Base-by-base conservation (phyloP, 2,113 vertebrate genomes). In the Limanda limanda region DNA sequence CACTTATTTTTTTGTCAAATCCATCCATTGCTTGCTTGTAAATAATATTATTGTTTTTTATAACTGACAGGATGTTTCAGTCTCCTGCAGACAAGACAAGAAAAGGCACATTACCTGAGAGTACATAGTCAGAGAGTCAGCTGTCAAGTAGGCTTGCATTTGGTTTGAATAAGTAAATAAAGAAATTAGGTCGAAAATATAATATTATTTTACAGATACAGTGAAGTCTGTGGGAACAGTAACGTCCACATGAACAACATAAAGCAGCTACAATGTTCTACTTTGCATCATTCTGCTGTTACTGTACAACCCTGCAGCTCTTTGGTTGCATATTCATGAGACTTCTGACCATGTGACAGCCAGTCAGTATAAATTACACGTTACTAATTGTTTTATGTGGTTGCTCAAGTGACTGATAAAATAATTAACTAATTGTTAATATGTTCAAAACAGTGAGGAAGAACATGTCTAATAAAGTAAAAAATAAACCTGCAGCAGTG, bases 381-480 rank as follows among this genome's bases (percentile, higher is more conserved):
- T 71, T 59, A 65, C 57, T 61, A 68, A 64, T 65, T 74, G 69
- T 71, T 74, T 77, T 47, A 79, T 45, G 55, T 48, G 24, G 58
- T 58, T 1, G 71, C 74, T 73, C 25, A 62, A 71, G 74, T 66
- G 62, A 71, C 51, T 55, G 72, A 67, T 79, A 56, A 60, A 83
- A 71, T 73, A 78, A 74, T 67, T 64, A 84, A 59, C 25, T 14
- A 15, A 71, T 78, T 51, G 5, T 51, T 51, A 6, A 2, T 15
- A 51, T 51, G 37, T 52, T 86, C 6, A 75, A 82, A 77, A 79
- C 11, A 42, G 64, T 14, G 8, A 76, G 18, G 40, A 79, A 61
- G 45, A 70, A 71, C 35, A 10, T 4, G 74, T 68, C 27, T 45
- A 40, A 65, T 37, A 79, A 52, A 68, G 24, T n/a, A 73, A 25